These are phyloP conservation scores for Neogobius melanostomus DNA, from an alignment of 2,113 vertebrate genomes.

Conservation along the genomic window DNA sequence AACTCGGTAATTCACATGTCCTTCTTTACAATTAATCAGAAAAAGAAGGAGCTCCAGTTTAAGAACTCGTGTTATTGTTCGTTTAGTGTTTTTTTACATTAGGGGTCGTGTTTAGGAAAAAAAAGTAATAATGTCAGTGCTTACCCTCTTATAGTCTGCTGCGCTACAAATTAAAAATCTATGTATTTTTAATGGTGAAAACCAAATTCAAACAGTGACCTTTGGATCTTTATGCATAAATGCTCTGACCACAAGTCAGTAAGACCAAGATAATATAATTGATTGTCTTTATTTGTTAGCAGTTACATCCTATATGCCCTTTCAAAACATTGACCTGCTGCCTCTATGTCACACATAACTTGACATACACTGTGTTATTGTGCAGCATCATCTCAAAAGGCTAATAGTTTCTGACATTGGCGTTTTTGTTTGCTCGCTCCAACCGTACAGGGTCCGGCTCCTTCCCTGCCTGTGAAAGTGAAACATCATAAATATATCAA, in stretches of 20 bases:
- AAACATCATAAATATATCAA: no score
- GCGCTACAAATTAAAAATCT: no score
- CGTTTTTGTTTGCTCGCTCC: constrained; percentile 24
- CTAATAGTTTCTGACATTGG: constrained; percentile 34
- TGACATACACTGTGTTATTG: background rate
- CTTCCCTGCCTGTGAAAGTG: no score
- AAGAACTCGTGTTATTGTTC: no score
- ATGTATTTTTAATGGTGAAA: no score
- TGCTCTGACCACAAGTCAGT: no score
- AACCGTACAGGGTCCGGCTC: background rate
- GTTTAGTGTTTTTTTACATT: background rate
- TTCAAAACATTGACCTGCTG: background rate
- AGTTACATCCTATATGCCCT: background rate
- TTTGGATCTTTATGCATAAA: no score
- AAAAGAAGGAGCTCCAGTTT: no score
- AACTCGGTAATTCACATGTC: no score
- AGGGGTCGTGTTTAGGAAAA: background rate
- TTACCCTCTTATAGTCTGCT: background rate
- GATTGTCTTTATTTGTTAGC: background rate
- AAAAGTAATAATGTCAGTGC: background rate
- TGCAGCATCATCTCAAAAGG: constrained; percentile 10
- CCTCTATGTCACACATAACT: background rate
- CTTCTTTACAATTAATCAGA: no score
- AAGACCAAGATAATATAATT: background rate
- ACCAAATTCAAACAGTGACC: no score